A percentile compares a stretch with the other conserved stretches of the same genome.
These are phyloP conservation scores for Cepaea hortensis DNA, from an alignment of 2,888 invertebrate genomes.

Conservation along the genomic window DNA sequence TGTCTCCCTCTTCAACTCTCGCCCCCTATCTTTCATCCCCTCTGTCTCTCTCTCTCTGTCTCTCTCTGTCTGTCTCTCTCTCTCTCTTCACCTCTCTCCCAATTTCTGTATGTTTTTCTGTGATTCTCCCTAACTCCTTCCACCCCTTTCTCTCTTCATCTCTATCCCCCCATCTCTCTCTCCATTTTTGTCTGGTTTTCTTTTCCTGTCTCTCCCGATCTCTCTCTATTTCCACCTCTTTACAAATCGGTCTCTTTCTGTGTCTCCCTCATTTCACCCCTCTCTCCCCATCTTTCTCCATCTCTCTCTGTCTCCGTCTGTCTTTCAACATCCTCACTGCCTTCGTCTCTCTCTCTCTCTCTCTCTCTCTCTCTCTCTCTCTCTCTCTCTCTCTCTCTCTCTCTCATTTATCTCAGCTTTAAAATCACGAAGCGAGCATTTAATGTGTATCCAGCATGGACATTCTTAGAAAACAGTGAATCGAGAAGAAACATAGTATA, in stretches of 20 bases:
- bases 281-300: conserved; percentile 4
- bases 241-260: background rate
- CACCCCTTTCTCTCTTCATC: too few relatives aligned
- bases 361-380: background rate
- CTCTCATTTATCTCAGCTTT: background rate
- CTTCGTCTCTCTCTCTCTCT: background rate
- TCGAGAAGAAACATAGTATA: too few relatives aligned
- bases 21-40: background rate
- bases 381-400: background rate
- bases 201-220: background rate
- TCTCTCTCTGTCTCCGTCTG: conserved; percentile 2
- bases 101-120: conserved; percentile 3
- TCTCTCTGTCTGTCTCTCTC: conserved; percentile 16
- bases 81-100: conserved; percentile 12
- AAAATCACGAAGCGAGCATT: too few relatives aligned
- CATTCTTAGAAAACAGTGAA: too few relatives aligned
- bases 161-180: background rate
- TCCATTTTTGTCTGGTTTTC: background rate
- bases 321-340: background rate
- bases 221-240: background rate
- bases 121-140: background rate
- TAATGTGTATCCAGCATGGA: too few relatives aligned
- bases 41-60: background rate
- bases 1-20: background rate
- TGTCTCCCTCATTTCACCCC: background rate